phyloP scores from a whole-genome alignment of 1,140 invertebrate genomes.

The Whitmania pigra region DNA sequence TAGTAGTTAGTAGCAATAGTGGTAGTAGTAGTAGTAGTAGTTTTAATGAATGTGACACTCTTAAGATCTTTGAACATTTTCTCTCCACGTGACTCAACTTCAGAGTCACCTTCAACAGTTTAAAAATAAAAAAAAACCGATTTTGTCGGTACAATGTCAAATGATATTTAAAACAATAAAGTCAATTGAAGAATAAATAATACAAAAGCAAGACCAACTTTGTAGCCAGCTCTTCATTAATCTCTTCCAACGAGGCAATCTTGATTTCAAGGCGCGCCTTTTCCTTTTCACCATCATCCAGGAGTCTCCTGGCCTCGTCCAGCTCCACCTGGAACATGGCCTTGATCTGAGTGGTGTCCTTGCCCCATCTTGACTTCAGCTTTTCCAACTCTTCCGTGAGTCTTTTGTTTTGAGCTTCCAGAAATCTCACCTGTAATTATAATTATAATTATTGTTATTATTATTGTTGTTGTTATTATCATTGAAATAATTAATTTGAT shows the following conservation, averaged over 20 bases:
- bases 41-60: too few relatives aligned
- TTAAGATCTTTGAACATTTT: too few relatives aligned
- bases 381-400: conserved; percentile 34
- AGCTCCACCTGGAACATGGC: conserved; percentile 39
- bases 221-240: not conserved
- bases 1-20: too few relatives aligned
- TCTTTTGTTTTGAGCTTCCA: conserved; percentile 36
- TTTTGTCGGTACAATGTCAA: not conserved
- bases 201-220: not conserved
- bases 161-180: too few relatives aligned
- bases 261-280: conserved; percentile 21
- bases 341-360: conserved; percentile 32
- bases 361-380: conserved; percentile 32
- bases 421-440: not conserved
- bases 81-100: not conserved
- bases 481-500: not conserved
- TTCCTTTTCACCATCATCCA: conserved; percentile 24
- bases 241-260: not conserved
- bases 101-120: too few relatives aligned
- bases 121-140: not conserved
- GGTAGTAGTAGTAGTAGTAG: too few relatives aligned
- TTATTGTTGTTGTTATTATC: not conserved
- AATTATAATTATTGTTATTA: not conserved
- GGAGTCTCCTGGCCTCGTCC: conserved; percentile 22
- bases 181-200: not conserved